phyloP scores from a whole-genome alignment of 2,113 vertebrate genomes.

The Mustela lutreola region DNA sequence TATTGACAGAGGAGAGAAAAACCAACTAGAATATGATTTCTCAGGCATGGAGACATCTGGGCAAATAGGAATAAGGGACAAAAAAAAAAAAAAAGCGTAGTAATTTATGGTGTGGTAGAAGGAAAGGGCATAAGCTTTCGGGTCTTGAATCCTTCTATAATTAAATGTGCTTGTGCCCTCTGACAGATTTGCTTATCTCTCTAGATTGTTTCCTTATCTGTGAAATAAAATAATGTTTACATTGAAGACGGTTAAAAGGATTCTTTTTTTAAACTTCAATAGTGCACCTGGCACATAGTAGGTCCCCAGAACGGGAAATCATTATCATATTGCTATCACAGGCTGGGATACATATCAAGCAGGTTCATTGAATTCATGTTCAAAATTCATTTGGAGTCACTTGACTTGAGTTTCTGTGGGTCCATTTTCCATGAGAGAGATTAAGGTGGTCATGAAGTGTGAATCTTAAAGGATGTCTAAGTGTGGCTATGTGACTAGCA shows the following conservation, averaged over 20 bases:
- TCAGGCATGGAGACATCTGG: not conserved
- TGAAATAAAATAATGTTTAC: not conserved
- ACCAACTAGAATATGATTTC: not conserved
- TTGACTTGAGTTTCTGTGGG: not conserved
- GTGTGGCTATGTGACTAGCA: not conserved
- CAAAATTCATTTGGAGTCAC: not conserved
- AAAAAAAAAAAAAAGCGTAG: not conserved
- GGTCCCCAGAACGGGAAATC: not conserved
- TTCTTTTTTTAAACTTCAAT: not conserved
- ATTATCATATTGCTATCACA: not conserved
- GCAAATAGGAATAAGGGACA: not conserved
- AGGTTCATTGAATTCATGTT: not conserved
- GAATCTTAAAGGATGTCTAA: not conserved
- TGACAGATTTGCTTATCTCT: not conserved
- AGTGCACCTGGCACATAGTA: not conserved
- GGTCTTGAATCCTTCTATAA: not conserved
- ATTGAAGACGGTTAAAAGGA: not conserved
- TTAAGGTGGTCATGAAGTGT: not conserved
- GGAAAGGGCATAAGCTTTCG: not conserved
- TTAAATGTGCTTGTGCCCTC: not conserved
- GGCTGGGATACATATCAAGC: not conserved
- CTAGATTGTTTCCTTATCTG: not conserved
- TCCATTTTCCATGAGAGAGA: not conserved
- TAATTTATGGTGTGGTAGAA: not conserved
- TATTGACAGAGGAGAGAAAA: not conserved